These are phyloP conservation scores for Hirtodrosophila duncani DNA, from an alignment of 2,888 invertebrate species.

Conservation along the genomic window DNA sequence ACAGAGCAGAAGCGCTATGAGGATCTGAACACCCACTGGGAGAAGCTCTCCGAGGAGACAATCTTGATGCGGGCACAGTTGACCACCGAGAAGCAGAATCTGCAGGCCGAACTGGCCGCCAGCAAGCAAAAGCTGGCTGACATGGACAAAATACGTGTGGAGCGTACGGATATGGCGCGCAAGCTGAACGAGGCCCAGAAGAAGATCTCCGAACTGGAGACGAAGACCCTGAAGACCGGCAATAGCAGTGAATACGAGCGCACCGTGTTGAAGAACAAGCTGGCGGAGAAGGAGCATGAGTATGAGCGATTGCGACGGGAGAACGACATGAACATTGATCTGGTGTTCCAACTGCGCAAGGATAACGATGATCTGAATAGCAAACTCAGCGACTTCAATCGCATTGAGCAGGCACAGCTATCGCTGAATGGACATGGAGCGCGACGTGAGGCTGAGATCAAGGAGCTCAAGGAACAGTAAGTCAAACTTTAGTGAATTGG, in stretches of 20 bases:
- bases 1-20: slow-evolving; percentile 87
- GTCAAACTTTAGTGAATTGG: slow-evolving; percentile 16
- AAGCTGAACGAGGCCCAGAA: slow-evolving; percentile 72
- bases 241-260: slow-evolving; percentile 81
- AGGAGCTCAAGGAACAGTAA: slow-evolving; percentile 83
- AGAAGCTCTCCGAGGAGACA: slow-evolving; percentile 90
- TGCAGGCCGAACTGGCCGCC: slow-evolving; percentile 80
- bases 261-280: slow-evolving; percentile 83
- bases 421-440: slow-evolving; percentile 87
- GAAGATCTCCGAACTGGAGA: slow-evolving; percentile 73
- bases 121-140: slow-evolving; percentile 69
- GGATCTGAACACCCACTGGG: slow-evolving; percentile 89
- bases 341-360: slow-evolving; percentile 85
- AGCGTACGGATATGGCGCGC: slow-evolving; percentile 74
- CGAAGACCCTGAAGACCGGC: slow-evolving; percentile 66
- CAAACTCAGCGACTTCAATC: slow-evolving; percentile 91
- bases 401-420: slow-evolving; percentile 89
- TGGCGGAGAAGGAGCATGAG: slow-evolving; percentile 87
- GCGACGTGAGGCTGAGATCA: slow-evolving; percentile 87
- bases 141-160: slow-evolving; percentile 70
- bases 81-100: slow-evolving; percentile 88
- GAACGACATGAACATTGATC: slow-evolving; percentile 83
- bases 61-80: slow-evolving; percentile 89
- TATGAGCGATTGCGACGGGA: slow-evolving; percentile 85
- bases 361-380: slow-evolving; percentile 89